Evolutionary conservation across 2,113 vertebrate genomes (phyloP), one percentile per base, ranked within the genome.

Genomic region (Mirounga angustirostris): DNA sequence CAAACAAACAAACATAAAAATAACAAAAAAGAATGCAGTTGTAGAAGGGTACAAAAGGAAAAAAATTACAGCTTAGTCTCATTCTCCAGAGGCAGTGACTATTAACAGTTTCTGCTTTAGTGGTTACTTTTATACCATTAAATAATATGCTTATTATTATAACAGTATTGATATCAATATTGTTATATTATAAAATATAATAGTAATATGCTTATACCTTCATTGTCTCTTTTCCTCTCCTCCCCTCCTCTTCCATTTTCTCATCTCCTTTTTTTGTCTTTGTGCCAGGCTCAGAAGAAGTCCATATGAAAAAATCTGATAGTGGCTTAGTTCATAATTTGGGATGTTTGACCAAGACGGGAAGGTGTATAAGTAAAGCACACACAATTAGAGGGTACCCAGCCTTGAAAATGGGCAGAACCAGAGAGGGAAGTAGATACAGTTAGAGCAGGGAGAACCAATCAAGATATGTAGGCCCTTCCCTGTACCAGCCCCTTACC

Each of bases 101-200:
- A 0, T 71, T 67, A 79, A 80, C 8, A 84, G 24, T 67, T 93
- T 95, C 40, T 80, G 18, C 95, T 82, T 21, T 86, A 83, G 22
- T 84, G 24, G 14, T 88, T 67, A 58, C 40, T 94, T 86, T 96
- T 56, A 69, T 88, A 50, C 6, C 56, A 63, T 91, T 97, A 95
- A 79, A 40, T 78, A 86, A 74, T 43, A 54, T 71, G 3, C 2
- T 89, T 82, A 24, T 56, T 71, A 79, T 21, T 84, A 30, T 73
- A 78, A 73, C 28, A 43, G 26, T 78, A 24, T 92, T 73, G 46
- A 65, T 89, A 28, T 50, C 36, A 82, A 24, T 52, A 61, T 65
- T 63, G 43, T 67, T 30, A 61, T 58, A 59, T 21, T 86, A 86
- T 79, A 61, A 71, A 61, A 52, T 52, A 33, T 54, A 56, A 12